A percentile compares a stretch with the other conserved stretches of the same genome.
Evolutionary conservation across 2,797 vertebrate species (phyloP).

Genomic region (Cossypha polioptera): DNA sequence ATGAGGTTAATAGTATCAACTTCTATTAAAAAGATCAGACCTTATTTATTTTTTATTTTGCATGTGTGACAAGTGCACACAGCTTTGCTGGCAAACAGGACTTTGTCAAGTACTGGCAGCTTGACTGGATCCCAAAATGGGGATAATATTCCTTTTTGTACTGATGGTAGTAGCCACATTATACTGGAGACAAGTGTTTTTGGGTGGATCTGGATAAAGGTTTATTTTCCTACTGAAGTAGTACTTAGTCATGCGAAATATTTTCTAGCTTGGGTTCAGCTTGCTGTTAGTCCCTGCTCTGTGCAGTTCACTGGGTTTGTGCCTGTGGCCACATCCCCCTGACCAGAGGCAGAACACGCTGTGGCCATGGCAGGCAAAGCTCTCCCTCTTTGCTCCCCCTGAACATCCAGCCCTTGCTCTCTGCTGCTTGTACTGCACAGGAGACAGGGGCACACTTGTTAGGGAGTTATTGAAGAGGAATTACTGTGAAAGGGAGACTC

Average conservation of each 20-base stretch:
- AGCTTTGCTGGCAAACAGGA: background rate
- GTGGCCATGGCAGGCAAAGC: accelerated
- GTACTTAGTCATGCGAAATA: conserved; percentile 22
- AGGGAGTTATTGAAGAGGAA: background rate
- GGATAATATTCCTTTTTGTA: background rate
- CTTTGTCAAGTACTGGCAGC: background rate
- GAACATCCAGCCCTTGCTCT: accelerated
- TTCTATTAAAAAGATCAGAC: background rate
- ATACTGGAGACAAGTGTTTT: background rate
- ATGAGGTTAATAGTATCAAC: background rate
- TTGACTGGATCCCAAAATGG: background rate
- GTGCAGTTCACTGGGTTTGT: background rate
- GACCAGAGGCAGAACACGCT: accelerated
- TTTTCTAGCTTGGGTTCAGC: background rate
- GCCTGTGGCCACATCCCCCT: background rate
- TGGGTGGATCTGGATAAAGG: conserved; percentile 2
- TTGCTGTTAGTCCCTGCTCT: background rate
- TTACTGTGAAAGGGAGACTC: background rate
- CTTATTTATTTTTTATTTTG: background rate
- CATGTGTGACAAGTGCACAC: accelerated
- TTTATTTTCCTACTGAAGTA: conserved; percentile 53
- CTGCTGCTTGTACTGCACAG: background rate
- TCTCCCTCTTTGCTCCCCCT: background rate
- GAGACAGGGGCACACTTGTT: background rate
- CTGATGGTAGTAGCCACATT: background rate